Conservation (phyloP, 1,140 invertebrate species). For the Drosophila rufa region DNA sequence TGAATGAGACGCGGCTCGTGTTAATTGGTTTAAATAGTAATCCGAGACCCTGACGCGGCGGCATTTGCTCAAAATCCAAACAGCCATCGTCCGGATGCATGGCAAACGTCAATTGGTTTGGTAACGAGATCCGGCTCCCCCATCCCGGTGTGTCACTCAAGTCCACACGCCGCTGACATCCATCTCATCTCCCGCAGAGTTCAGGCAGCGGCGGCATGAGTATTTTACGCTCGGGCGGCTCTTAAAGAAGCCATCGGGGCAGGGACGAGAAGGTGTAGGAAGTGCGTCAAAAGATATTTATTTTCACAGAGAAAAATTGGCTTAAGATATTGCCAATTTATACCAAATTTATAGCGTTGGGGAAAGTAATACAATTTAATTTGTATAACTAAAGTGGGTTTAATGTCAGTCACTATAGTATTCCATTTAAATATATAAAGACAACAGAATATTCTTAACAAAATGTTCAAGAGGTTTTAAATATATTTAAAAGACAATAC, state of each 20-base stretch:
- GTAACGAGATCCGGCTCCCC: conserved; percentile 57
- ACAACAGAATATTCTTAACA: too few relatives aligned
- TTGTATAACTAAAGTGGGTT: too few relatives aligned
- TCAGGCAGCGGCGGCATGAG: conserved; percentile 4
- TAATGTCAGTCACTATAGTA: too few relatives aligned
- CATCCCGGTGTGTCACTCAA: neutral
- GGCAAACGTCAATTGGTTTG: conserved; percentile 71
- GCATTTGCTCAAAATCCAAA: conserved; percentile 60
- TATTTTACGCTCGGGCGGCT: conserved; percentile 33
- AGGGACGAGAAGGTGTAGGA: too few relatives aligned
- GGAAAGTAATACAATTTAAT: neutral
- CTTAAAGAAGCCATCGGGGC: conserved; percentile 30
- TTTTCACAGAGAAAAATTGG: neutral
- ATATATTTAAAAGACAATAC: too few relatives aligned
- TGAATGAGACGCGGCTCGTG: conserved; percentile 34
- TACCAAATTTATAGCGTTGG: too few relatives aligned
- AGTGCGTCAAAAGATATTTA: neutral
- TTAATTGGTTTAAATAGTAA: conserved; percentile 83
- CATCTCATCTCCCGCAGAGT: conserved; percentile 14
- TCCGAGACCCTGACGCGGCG: conserved; percentile 47
- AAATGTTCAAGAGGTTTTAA: neutral
- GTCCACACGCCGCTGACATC: conserved; percentile 4
- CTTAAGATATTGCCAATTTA: neutral
- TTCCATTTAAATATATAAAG: too few relatives aligned
- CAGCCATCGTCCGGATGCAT: conserved; percentile 28